A percentile compares a stretch with the other conserved stretches of the same genome.
Evolutionary conservation across 2,888 invertebrate genomes (phyloP).

Genomic region (Ophion ellenae): DNA sequence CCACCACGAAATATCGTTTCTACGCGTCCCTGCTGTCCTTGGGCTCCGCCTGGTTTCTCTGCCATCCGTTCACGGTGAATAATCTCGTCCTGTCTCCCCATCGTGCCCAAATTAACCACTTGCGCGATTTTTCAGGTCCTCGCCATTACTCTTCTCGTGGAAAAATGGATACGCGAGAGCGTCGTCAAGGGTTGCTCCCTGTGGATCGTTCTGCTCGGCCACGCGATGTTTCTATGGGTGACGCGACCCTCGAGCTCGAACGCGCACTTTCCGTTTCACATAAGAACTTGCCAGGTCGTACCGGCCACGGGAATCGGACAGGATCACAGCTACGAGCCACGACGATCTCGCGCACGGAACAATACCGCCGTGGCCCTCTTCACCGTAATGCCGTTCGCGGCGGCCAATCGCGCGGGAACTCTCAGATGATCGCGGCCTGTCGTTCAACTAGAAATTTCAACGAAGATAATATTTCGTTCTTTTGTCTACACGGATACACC

Average conservation of each 20-base stretch:
- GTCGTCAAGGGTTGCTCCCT: slow-evolving; percentile 85
- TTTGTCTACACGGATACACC: not conserved
- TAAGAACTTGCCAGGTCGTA: slow-evolving; percentile 79
- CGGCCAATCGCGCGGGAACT: slow-evolving; percentile 18
- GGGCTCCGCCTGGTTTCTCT: slow-evolving; percentile 80
- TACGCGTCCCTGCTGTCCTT: slow-evolving; percentile 77
- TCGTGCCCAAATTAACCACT: not conserved
- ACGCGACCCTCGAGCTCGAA: slow-evolving; percentile 78
- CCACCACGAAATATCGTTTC: slow-evolving; percentile 75
- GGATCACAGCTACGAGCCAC: slow-evolving; percentile 78
- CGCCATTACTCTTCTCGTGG: slow-evolving; percentile 87
- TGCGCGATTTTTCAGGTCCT: slow-evolving; percentile 86
- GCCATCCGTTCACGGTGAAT: slow-evolving; percentile 78
- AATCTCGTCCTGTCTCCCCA: not conserved
- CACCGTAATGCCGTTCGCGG: slow-evolving; percentile 71
- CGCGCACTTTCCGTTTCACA: slow-evolving; percentile 80
- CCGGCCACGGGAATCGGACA: slow-evolving; percentile 76
- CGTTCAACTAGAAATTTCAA: not conserved
- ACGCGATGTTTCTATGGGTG: slow-evolving; percentile 77
- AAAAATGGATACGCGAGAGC: slow-evolving; percentile 92
- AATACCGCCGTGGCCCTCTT: slow-evolving; percentile 70
- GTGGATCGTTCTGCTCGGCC: slow-evolving; percentile 78
- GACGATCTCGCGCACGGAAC: slow-evolving; percentile 61
- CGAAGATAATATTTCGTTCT: not conserved
- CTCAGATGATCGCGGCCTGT: slow-evolving; percentile 36